Base-by-base conservation (phyloP, 1,140 invertebrate species). In the Drosophila bifasciata region DNA sequence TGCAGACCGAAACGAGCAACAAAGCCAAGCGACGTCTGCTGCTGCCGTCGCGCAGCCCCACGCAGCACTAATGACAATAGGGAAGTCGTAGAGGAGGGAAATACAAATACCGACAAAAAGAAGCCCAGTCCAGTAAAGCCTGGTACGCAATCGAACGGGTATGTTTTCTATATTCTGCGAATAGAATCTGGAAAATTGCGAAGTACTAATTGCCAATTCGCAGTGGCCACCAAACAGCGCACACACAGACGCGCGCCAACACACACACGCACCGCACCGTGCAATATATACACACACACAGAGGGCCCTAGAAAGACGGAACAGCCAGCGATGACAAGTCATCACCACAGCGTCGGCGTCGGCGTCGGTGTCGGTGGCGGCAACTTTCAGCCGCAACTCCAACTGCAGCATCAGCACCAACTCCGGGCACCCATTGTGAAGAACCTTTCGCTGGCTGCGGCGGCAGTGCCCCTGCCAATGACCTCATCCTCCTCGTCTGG, bases 321-420 rank as follows among this genome's bases (percentile, higher is more conserved):
- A 51, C 44, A 19, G 76, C 81, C 44, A 19, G 76, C 81, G 74
- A 86, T 86, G 83, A 86, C 83, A 78, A 88, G 83, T 89, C 83
- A 88, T 88, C 79, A 81, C 62, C 83, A 85, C 68, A 72, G 78
- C 61, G 69, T 69, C 53, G 70, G 68, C 44, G 66, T 19, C 53
- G 70, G 68, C 44, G 66, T 68, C 57, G 74, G 76, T 50, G 74
- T 68, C 57, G 74, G 76, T 50, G 74, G 74, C 36, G 71, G 77
- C 39, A 86, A 86, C 69, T 85, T 81, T 64, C 80, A 80, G 67
- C 66, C 72, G 4, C 48, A 69, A 50, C 56, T 43, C 28, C 59
- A 36, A 13, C 32, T 36, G 13, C 73, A 64, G 21, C 69, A 73
- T 19, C 69, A 66, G 21, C 55, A 64, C 23, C 67, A 70, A 13